A percentile compares a stretch with the other conserved stretches of the same genome.
Evolutionary conservation across 2,797 vertebrate species (phyloP).

Genomic region (Lepus townsendii): DNA sequence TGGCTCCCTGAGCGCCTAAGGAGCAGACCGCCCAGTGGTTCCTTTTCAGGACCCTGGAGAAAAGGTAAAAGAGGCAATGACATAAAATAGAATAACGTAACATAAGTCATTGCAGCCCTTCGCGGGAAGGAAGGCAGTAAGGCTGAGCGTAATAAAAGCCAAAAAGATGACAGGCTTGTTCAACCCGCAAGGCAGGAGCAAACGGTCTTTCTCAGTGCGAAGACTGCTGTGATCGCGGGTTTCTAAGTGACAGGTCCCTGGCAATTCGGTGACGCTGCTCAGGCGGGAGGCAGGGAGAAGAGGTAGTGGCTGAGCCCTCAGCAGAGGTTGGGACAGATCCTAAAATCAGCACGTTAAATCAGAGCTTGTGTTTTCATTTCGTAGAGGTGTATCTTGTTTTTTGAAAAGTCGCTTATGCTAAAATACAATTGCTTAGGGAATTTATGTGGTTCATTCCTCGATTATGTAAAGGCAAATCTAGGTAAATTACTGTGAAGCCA

Average conservation of each 20-base stretch:
- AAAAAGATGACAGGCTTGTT: not conserved
- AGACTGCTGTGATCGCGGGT: not conserved
- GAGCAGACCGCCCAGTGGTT: not conserved
- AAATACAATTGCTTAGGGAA: constrained; percentile 14
- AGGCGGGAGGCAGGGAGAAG: not conserved
- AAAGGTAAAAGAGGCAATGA: not conserved
- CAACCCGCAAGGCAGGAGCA: constrained; percentile 10
- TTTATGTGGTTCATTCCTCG: not conserved
- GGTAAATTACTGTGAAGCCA: not conserved
- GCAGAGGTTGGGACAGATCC: not conserved
- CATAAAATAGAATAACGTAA: not conserved
- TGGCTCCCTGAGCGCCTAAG: not conserved
- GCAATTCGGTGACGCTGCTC: not conserved
- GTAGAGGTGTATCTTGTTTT: constrained; percentile 45
- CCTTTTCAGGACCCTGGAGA: not conserved
- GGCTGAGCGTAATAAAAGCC: not conserved
- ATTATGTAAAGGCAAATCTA: constrained; percentile 43
- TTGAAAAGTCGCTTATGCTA: constrained; percentile 22
- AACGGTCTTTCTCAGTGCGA: not conserved
- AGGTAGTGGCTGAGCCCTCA: not conserved
- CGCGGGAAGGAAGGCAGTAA: not conserved
- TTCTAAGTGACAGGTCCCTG: constrained; percentile 43
- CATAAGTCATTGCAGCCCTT: not conserved
- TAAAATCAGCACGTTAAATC: constrained; percentile 36
- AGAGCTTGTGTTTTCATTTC: constrained; percentile 3